Base-by-base conservation (phyloP, 1,140 invertebrate genomes). In the Kradibia gibbosae region DNA sequence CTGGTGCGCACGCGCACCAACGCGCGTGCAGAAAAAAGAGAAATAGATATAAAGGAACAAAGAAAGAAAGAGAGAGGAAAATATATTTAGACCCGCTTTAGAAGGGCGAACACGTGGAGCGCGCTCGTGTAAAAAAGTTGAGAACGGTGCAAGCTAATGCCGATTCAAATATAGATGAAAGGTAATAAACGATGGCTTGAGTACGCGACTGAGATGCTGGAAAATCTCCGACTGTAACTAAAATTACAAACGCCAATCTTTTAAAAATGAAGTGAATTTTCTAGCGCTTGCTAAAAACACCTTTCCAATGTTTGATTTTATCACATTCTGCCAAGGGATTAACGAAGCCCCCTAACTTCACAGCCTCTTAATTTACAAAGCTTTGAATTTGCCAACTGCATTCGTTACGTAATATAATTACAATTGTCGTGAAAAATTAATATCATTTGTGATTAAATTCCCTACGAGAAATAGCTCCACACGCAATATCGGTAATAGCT, bases 1-100 rank as follows among this genome's bases (percentile, higher is more conserved):
- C 53, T 7, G 70, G 62, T 25, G 20, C 78, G 83, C 82, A 42
- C 84, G 80, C 67, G 76, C 84, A 80, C 48, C 48, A 75, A 57
- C 67, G 25, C 39, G 50, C 20, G n/a, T 34, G 34, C 57, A 76
- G 3, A 31, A 50, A 28, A 31, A 25, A 62, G 57, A 62, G 25
- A 62, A 25, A 31, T 5, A 62, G 57, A 62, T 5, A 62, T n/a
- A 28, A 25, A 31, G 57, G 31, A 25, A 50, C 34, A 81, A 31
- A 28, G 20, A 53, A 20, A 53, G 50, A 76, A 50, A 57, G 25
- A 71, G 74, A 55, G 45, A 81, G 65, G 80, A n/a, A 48, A 45
- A 72, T 74, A 81, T 82, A 77, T 78, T 82, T 82, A 82, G 80
- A 20, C 45, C 60, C 39, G 65, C 31, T 53, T 55, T 1, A 53